These are phyloP conservation scores for Apomyelois bistriatella DNA, from an alignment of 2,888 invertebrate species.

Conservation along the genomic window DNA sequence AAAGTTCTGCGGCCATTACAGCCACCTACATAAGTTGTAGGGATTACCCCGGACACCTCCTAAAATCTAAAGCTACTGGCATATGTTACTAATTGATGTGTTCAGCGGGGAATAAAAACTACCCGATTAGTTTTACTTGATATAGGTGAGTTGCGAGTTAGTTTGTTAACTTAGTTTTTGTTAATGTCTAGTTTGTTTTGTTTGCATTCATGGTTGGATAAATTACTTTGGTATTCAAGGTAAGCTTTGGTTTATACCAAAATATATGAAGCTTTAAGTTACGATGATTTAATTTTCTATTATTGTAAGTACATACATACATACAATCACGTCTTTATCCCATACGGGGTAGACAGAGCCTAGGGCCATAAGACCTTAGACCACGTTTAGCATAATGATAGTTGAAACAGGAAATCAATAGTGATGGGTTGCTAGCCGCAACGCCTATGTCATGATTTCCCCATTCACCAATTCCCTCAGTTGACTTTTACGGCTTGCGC, in stretches of 20 bases:
- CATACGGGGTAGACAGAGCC: no score
- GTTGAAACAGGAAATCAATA: no score
- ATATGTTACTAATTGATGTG: constrained; percentile 70
- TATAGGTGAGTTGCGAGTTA: constrained; percentile 13
- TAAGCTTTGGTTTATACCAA: not conserved
- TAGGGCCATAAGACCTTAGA: no score
- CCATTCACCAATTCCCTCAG: no score
- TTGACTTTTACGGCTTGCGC: no score
- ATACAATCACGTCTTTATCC: no score
- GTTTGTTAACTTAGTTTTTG: constrained; percentile 14
- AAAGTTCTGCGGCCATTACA: constrained; percentile 27
- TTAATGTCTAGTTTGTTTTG: constrained; percentile 2
- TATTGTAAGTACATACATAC: no score
- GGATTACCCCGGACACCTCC: constrained; percentile 53
- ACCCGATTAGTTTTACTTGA: constrained; percentile 46
- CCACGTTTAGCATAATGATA: no score
- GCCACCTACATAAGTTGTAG: constrained; percentile 42
- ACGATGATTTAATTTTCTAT: no score
- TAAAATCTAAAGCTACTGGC: constrained; percentile 58
- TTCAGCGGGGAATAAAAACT: constrained; percentile 63
- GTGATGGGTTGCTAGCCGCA: no score
- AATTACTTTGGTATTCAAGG: not conserved
- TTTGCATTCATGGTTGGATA: not conserved
- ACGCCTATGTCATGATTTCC: no score
- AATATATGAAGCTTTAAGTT: no score